These are phyloP conservation scores for Cecropterus lyciades DNA, from an alignment of 1,140 invertebrate genomes.

Conservation along the genomic window DNA sequence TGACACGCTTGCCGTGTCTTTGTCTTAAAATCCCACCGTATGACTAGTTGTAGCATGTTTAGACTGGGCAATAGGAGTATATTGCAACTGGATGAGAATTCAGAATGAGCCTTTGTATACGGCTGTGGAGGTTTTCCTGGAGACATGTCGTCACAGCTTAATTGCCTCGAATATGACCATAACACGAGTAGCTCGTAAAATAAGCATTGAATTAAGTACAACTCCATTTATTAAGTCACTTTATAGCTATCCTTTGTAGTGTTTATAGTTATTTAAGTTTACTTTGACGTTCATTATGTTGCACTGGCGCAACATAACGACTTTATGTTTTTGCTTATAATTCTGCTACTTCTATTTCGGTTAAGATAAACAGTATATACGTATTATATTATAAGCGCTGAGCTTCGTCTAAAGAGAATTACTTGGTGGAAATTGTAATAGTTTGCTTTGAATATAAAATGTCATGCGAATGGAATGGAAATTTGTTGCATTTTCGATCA, in stretches of 20 bases:
- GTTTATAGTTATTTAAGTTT: slow-evolving; percentile 13
- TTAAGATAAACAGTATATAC: slow-evolving; percentile 13
- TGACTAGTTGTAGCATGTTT: no score
- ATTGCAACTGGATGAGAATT: no score
- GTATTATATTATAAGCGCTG: slow-evolving; percentile 7
- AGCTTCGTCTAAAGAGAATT: slow-evolving; percentile 3
- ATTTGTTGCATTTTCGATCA: neutral
- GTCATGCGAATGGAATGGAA: neutral
- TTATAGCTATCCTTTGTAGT: slow-evolving; percentile 3
- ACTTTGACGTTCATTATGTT: slow-evolving; percentile 9
- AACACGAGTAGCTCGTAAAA: slow-evolving; percentile 21
- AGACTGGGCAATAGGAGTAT: no score
- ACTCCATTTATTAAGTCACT: slow-evolving; percentile 21
- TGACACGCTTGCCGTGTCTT: no score
- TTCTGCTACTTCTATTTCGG: slow-evolving; percentile 23
- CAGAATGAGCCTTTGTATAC: no score
- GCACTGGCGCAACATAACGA: neutral
- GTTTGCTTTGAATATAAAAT: slow-evolving; percentile 1
- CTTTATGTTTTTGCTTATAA: slow-evolving; percentile 13
- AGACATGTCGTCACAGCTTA: neutral
- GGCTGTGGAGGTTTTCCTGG: neutral
- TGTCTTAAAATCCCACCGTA: no score
- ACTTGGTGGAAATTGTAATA: neutral
- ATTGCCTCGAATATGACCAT: slow-evolving; percentile 19
- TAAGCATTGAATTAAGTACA: slow-evolving; percentile 17